These are phyloP conservation scores for Hipparchia semele DNA, from an alignment of 2,888 invertebrate species.

Conservation along the genomic window DNA sequence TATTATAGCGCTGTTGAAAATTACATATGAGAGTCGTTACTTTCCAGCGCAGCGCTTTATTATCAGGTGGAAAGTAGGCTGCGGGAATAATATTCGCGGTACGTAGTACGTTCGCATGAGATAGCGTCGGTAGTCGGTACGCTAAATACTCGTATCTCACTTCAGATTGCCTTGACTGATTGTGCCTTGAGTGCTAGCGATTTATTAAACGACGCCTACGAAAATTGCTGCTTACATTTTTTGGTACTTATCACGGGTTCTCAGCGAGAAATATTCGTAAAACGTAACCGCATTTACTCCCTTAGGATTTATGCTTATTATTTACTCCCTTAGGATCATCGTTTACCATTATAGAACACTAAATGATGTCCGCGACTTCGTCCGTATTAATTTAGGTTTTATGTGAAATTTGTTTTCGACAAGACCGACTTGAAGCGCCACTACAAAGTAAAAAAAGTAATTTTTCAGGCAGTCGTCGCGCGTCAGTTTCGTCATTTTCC, in stretches of 20 bases:
- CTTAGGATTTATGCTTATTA: too few relatives aligned
- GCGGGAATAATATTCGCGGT: conserved; percentile 44
- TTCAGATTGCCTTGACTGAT: conserved; percentile 39
- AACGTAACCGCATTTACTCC: too few relatives aligned
- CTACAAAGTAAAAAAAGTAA: too few relatives aligned
- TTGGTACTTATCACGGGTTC: neutral
- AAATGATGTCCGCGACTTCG: too few relatives aligned
- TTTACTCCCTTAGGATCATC: too few relatives aligned
- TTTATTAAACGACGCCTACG: conserved; percentile 28
- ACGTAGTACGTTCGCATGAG: conserved; percentile 41
- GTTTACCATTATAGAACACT: too few relatives aligned
- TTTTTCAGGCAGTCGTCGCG: too few relatives aligned
- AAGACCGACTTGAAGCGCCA: too few relatives aligned
- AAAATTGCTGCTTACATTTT: neutral
- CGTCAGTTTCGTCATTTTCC: too few relatives aligned
- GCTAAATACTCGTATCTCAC: conserved; percentile 43
- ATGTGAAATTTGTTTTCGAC: too few relatives aligned
- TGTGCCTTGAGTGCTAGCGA: conserved; percentile 32
- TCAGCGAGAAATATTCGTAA: neutral
- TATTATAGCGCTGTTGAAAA: conserved; percentile 38
- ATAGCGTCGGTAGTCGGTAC: conserved; percentile 44
- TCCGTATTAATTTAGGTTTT: too few relatives aligned
- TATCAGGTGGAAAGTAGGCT: conserved; percentile 39
- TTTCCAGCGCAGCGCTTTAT: conserved; percentile 41
- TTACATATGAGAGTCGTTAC: conserved; percentile 43